Evolutionary conservation across 30 jellyfish, hydroid and myxozoan genomes (phyloP), one percentile per base, ranked within the genome.

Genomic region (Aurelia sp.): DNA sequence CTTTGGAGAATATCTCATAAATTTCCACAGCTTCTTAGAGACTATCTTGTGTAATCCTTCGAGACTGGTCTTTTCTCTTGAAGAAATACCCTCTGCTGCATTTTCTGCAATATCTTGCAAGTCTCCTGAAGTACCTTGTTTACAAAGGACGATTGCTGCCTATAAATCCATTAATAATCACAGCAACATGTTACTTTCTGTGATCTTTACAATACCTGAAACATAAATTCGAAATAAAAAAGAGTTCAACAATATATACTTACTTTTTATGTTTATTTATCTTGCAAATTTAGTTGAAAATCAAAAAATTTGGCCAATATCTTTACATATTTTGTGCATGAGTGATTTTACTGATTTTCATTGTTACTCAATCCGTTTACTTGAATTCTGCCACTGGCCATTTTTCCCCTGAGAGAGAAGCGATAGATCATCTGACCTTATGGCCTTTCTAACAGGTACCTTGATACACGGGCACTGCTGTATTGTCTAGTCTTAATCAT

Each of bases 341-440:
- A 73, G 88, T 60, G 78, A 60, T 40, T 20, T 9, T 47, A 20
- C 41, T 10, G 72, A 22, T 13, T 74, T 73, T 27, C 60, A 64
- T 18, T 84, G 66, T n/a, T 63, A 72, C 61, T 64, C 67, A 57
- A 35, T 62, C 17, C 31, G 77, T 24, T 74, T 63, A 30, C 76
- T 72, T 78, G 89, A 78, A 84, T 84, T 61, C 88, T 84, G 93
- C 93, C 93, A 84, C 93, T 70, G 93, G 82, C 88, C 88, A 19
- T 74, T n/a, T 31, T 73, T 67, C 47, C 64, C 38, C 83, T 40
- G 50, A n/a, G n/a, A 58, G 75, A 19, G 67, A 35, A 53, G 27
- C 18, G 59, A 63, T 66, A 58, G 92, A 44, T 84, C 93, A 84
- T 84, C 44, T 84, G 93, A 84, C 74, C 88, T 84, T 84, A 55